phyloP scores from a whole-genome alignment of 2,888 invertebrate species.

The Ormia ochracea region DNA sequence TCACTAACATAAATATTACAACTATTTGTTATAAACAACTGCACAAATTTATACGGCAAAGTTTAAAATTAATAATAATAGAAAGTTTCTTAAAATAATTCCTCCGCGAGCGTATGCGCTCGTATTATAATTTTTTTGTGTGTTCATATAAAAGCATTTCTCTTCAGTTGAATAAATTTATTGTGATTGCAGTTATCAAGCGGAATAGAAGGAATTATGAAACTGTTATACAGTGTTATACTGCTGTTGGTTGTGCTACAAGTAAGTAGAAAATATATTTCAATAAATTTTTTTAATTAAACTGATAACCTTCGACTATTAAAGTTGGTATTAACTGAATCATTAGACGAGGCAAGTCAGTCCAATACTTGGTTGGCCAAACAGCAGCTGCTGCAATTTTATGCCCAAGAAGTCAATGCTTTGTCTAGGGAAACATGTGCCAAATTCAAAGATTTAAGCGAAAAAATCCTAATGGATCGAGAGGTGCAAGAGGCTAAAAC shows the following conservation, averaged over 20 bases:
- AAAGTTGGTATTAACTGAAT: neutral
- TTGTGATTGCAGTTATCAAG: neutral
- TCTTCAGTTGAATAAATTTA: neutral
- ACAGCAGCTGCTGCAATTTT: neutral
- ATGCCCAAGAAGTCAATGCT: neutral
- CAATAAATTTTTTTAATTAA: neutral
- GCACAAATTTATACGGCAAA: neutral
- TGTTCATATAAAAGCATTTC: neutral
- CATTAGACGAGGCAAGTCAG: too few species aligned
- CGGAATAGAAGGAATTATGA: neutral
- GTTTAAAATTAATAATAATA: neutral
- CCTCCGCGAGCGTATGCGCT: neutral
- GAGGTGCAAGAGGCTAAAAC: neutral
- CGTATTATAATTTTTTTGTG: neutral
- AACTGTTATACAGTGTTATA: neutral
- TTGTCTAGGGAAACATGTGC: neutral
- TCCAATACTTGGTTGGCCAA: neutral
- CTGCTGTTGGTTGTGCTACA: neutral
- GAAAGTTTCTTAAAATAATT: neutral
- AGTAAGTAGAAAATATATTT: neutral
- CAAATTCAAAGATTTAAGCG: neutral
- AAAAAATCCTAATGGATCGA: conserved; percentile 3
- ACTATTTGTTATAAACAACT: too few species aligned
- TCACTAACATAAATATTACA: too few species aligned
- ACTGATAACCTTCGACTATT: neutral